A percentile compares a stretch with the other conserved stretches of the same genome.
These are phyloP conservation scores for Dinoponera quadriceps DNA, from an alignment of 1,140 invertebrate species.

Conservation along the genomic window DNA sequence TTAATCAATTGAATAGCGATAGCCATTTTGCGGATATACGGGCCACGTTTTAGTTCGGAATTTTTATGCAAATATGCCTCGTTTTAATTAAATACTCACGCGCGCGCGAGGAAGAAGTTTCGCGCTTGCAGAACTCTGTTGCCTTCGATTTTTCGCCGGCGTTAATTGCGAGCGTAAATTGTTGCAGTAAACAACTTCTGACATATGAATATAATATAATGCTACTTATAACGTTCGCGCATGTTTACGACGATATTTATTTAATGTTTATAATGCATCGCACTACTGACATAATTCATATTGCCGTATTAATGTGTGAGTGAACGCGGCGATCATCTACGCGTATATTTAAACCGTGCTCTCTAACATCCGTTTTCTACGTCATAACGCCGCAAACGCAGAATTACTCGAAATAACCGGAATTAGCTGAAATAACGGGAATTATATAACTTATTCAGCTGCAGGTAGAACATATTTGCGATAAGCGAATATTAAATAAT, in stretches of 20 bases:
- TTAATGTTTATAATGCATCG: conserved; percentile 4
- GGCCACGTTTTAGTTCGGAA: background rate
- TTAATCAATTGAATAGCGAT: conserved; percentile 40
- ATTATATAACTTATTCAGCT: too few relatives aligned
- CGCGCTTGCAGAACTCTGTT: background rate
- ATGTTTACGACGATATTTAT: background rate
- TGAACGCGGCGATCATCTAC: too few relatives aligned
- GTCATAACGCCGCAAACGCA: too few relatives aligned
- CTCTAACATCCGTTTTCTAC: too few relatives aligned
- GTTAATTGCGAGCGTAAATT: conserved; percentile 4
- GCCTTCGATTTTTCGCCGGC: conserved; percentile 21
- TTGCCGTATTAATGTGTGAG: too few relatives aligned
- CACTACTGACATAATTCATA: too few relatives aligned
- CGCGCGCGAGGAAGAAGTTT: background rate
- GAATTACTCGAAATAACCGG: too few relatives aligned
- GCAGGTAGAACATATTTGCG: too few relatives aligned
- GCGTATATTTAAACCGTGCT: too few relatives aligned
- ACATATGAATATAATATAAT: background rate
- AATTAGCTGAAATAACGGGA: too few relatives aligned
- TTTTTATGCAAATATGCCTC: conserved; percentile 18
- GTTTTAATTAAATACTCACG: conserved; percentile 28
- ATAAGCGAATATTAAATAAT: too few relatives aligned
- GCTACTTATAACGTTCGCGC: background rate
- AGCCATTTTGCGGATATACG: conserved; percentile 12
- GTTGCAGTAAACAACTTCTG: conserved; percentile 2